A percentile compares a stretch with the other conserved stretches of the same genome.
These are phyloP conservation scores for Sander lucioperca DNA, from an alignment of 2,113 vertebrate species.

Conservation along the genomic window DNA sequence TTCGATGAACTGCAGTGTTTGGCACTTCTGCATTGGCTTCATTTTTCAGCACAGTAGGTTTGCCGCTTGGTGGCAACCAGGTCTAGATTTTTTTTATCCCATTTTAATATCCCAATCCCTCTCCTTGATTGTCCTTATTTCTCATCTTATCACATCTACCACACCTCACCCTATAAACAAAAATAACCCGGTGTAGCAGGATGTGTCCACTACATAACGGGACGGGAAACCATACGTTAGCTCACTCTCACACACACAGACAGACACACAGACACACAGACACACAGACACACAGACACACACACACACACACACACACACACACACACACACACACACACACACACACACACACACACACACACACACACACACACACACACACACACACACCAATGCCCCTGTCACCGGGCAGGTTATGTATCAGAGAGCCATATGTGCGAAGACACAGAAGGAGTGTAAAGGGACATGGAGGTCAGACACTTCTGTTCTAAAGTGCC, in stretches of 20 bases:
- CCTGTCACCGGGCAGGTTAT: conserved; percentile 37
- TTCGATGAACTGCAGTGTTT: too few relatives aligned
- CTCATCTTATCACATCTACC: neutral
- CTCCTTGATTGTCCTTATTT: neutral
- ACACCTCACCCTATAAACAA: neutral
- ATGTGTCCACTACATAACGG: neutral
- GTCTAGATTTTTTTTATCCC: neutral
- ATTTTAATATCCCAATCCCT: too few relatives aligned
- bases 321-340: too few relatives aligned
- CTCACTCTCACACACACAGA: neutral
- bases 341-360: too few relatives aligned
- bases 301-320: too few relatives aligned
- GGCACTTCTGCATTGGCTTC: too few relatives aligned
- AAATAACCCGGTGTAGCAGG: neutral
- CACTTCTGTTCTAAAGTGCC: conserved; percentile 32
- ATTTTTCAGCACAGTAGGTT: too few relatives aligned
- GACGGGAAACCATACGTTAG: neutral
- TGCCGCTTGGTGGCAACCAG: too few relatives aligned
- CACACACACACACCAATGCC: conserved; percentile 1
- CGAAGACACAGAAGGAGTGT: conserved; percentile 3
- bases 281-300: neutral
- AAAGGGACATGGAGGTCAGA: conserved; percentile 45
- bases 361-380: neutral
- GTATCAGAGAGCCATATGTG: conserved; percentile 58
- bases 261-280: conserved; percentile 9